Evolutionary conservation across 2,888 invertebrate species (phyloP).

Genomic region (Pristionchus maxplancki): DNA sequence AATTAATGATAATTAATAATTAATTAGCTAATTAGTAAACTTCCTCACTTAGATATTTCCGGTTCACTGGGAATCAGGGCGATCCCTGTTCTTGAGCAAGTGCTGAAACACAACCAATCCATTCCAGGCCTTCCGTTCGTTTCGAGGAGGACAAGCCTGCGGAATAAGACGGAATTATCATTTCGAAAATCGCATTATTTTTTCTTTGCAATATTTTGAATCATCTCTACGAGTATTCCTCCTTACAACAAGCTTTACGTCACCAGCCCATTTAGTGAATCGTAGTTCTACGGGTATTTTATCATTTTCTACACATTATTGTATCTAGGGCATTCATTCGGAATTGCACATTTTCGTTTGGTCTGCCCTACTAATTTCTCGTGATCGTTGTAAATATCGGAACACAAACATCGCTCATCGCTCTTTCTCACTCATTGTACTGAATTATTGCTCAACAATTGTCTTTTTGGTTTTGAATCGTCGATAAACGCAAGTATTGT

Average conservation of each 20-base stretch:
- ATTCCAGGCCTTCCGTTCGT: constrained; percentile 28
- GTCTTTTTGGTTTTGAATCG: neutral
- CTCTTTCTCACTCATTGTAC: neutral
- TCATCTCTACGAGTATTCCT: constrained; percentile 1
- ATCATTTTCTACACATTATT: no score
- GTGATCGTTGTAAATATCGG: constrained; percentile 46
- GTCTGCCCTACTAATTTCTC: neutral
- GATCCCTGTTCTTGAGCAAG: no score
- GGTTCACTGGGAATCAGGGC: no score
- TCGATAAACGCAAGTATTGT: neutral
- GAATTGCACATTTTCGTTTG: neutral
- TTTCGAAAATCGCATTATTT: neutral
- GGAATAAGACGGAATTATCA: neutral
- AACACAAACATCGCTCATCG: neutral
- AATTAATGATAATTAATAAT: neutral
- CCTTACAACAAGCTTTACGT: neutral
- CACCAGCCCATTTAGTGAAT: neutral
- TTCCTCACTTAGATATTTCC: no score
- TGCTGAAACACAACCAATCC: neutral
- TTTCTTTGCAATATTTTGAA: neutral
- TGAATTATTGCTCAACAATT: neutral
- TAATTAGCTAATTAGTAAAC: neutral
- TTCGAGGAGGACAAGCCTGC: constrained; percentile 3
- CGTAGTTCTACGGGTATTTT: neutral
- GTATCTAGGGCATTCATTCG: no score